Percentiles rank a stretch among this genome's conserved stretches.
These are phyloP conservation scores for Hydriomena furcata DNA, from an alignment of 2,888 invertebrate genomes.

Conservation along the genomic window DNA sequence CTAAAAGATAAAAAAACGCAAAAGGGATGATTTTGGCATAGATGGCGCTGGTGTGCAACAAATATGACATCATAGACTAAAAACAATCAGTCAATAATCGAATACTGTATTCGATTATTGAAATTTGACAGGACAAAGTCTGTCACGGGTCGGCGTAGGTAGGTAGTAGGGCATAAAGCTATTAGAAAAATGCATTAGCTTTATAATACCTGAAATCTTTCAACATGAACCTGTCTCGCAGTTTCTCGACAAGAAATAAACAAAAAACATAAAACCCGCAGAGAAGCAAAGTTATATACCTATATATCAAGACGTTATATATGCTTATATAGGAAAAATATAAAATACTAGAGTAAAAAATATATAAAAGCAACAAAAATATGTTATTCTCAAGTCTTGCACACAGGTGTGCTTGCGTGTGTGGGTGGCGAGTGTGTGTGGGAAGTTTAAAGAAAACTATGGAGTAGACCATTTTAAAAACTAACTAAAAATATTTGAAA, in stretches of 20 bases:
- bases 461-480: slow-evolving; percentile 39
- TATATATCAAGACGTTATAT: slow-evolving; percentile 46
- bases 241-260: slow-evolving; percentile 17
- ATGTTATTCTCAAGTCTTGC: slow-evolving; percentile 79
- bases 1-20: no score
- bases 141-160: no score
- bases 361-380: slow-evolving; percentile 83
- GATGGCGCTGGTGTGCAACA: no score
- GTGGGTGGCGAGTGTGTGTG: slow-evolving; percentile 40
- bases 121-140: no score
- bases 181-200: slow-evolving; percentile 1
- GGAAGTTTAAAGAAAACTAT: slow-evolving; percentile 29
- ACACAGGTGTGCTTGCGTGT: slow-evolving; percentile 65
- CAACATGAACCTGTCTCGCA: slow-evolving; percentile 13
- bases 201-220: slow-evolving; percentile 1
- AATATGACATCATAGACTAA: no score
- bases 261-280: slow-evolving; percentile 42
- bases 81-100: no score
- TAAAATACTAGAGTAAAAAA: slow-evolving; percentile 78
- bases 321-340: slow-evolving; percentile 73
- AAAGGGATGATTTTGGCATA: no score
- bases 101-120: no score
- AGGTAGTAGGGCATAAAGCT: no score
- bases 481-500: no score
- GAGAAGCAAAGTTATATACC: slow-evolving; percentile 38